phyloP scores from a whole-genome alignment of 2,113 vertebrate genomes.

The Tapirus terrestris region DNA sequence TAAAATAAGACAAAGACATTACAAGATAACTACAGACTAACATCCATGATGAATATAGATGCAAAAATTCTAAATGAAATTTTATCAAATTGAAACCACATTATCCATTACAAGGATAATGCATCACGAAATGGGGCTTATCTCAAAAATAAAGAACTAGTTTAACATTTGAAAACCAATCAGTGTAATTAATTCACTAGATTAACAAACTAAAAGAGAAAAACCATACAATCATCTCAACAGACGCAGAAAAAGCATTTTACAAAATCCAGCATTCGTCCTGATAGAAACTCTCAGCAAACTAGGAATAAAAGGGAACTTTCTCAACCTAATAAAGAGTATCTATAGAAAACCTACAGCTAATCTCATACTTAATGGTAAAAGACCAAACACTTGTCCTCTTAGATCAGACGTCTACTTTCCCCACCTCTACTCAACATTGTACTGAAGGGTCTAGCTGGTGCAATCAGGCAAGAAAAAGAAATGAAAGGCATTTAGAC shows the following conservation, averaged over 20 bases:
- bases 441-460: neutral
- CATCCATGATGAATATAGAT: neutral
- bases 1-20: neutral
- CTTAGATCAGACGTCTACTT: neutral
- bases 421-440: neutral
- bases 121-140: neutral
- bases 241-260: neutral
- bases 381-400: neutral
- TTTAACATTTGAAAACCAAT: conserved; percentile 6
- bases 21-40: neutral
- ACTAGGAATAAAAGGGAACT: neutral
- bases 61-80: conserved; percentile 39
- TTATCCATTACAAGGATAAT: neutral
- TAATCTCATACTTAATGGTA: neutral
- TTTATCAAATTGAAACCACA: neutral
- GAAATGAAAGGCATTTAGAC: neutral
- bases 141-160: neutral
- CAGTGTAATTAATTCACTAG: neutral
- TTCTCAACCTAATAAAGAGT: neutral
- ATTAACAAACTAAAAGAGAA: neutral
- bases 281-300: neutral
- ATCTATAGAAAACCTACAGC: neutral
- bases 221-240: neutral
- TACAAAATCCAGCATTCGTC: conserved; percentile 5
- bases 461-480: neutral